Evolutionary conservation across 92 coral and sea anemone genomes (phyloP), one percentile per base, ranked within the genome.

Genomic region (Porites rus): DNA sequence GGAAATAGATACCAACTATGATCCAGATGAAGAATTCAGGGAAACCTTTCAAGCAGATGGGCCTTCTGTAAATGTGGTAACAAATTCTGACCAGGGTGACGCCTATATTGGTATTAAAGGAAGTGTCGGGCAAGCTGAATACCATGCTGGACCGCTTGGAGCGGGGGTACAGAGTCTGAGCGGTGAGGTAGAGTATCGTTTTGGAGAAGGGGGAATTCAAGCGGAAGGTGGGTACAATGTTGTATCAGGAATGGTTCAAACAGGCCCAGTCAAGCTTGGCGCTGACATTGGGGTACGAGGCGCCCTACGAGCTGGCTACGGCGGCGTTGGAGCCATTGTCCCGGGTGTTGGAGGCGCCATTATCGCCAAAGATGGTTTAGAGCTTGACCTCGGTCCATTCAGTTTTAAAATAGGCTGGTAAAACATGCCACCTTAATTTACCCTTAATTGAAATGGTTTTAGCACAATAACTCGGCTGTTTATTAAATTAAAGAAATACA

Each of bases 271-370:
- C 69, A 65, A 65, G 9, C 12, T 65, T 65, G 69, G 69, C 21
- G 69, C 69, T 18, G 69, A 28, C 10, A 28, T 65, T n/a, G 69
- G 69, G 28, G 1, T 20, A 1, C 6, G 8, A 18, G 69, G 69
- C 31, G 19, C 24, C 10, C 24, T 65, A 28, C 69, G 69, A 65
- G 69, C 28, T 65, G 69, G 69, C 10, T 65, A 65, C 12, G 69
- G 69, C 7, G 69, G 69, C 25, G 24, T 65, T n/a, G 69, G 69
- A 7, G 69, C 69, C 69, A 65, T 65, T 8, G 31, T 65, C 69
- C 69, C 69, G 1, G 69, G 69, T 65, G 1, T 65, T 65, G 69
- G 69, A 65, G 69, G 69, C 69, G 24, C 28, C 8, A 28, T 65
- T n/a, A 14, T 65, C 7, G 38, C 69, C 1, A 21, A 65, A 65